Conservation (phyloP, 2,888 invertebrate species). For the Rhagonycha lutea region DNA sequence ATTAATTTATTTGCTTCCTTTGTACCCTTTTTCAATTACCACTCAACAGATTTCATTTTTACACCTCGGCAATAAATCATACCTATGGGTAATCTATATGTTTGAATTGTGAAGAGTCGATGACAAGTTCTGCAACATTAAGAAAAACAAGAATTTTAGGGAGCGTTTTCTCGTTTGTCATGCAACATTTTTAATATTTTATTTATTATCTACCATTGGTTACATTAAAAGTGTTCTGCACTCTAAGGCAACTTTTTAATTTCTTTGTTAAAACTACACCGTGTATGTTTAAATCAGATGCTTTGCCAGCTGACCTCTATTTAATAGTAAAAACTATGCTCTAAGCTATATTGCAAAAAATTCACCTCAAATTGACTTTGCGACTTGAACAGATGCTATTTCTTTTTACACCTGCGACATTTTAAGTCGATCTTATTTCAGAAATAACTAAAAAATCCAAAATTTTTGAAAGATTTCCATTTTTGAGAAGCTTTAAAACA, state of each 20-base stretch:
- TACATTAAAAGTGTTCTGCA: not conserved
- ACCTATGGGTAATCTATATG: not conserved
- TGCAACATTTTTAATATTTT: constrained; percentile 23
- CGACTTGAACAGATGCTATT: constrained; percentile 12
- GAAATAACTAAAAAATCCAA: no score
- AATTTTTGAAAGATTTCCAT: no score
- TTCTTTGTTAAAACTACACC: not conserved
- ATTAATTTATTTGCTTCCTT: not conserved
- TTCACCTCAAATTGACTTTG: constrained; percentile 16
- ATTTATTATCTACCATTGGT: constrained; percentile 16
- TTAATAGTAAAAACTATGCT: constrained; percentile 11
- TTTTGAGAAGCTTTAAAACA: no score
- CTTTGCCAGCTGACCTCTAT: constrained; percentile 18
- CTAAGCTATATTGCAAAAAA: constrained; percentile 8
- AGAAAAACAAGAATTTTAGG: constrained; percentile 25
- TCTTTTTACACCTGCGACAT: constrained; percentile 16
- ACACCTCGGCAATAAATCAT: not conserved
- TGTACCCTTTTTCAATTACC: not conserved
- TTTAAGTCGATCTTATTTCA: not conserved
- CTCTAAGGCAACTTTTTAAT: constrained; percentile 1
- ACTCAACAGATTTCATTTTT: not conserved
- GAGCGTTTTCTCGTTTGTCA: constrained; percentile 27
- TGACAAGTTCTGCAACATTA: constrained; percentile 20
- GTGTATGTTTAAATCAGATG: not conserved
- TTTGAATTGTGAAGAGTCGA: constrained; percentile 8